Base-by-base conservation (phyloP, 2,113 vertebrate species). In the Silurus meridionalis region DNA sequence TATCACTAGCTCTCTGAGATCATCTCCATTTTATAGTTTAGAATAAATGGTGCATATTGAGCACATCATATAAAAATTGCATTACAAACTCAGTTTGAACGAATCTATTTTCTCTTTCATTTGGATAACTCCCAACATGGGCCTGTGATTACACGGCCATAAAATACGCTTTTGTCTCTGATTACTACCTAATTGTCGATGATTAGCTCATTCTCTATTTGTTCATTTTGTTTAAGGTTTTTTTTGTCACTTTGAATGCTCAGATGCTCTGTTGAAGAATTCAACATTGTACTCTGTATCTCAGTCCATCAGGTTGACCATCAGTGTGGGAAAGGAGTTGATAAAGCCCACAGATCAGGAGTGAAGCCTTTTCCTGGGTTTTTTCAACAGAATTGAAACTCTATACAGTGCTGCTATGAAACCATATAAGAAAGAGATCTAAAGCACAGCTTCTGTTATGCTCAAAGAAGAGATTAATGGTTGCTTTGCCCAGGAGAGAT, bases 401-500 rank as follows among this genome's bases (percentile, higher is more conserved):
- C n/a, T 50, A 21, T 50, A 52, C 60, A 66, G 60, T 52, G 46
- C 19, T 67, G 14, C 15, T 55, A 52, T 67, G 50, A 67, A 82
- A 82, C n/a, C 50, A 55, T 55, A 25, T 19, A 19, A 9, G 48
- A 67, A 55, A 82, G 4, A 25, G 81, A 67, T 67, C 48, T 67
- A 53, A 82, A 67, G 61, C 60, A n/a, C 48, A 72, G 37, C 46
- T 52, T 52, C n/a, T 82, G 4, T 82, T 10, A 50, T 52, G 4
- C 50, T 55, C 63, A 82, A 67, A 82, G 23, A 82, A 67, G 46
- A 67, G 46, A 9, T 82, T 66, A 66, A 53, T 15, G 23, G 48
- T 53, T 28, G 60, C 23, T 55, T 53, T 67, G 4, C 63, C 81
- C 13, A 25, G n/a, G n/a, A 55, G 61, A 67, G 50, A 67, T 53